These are phyloP conservation scores for Heliothis virescens DNA, from an alignment of 1,140 invertebrate genomes.

Conservation along the genomic window DNA sequence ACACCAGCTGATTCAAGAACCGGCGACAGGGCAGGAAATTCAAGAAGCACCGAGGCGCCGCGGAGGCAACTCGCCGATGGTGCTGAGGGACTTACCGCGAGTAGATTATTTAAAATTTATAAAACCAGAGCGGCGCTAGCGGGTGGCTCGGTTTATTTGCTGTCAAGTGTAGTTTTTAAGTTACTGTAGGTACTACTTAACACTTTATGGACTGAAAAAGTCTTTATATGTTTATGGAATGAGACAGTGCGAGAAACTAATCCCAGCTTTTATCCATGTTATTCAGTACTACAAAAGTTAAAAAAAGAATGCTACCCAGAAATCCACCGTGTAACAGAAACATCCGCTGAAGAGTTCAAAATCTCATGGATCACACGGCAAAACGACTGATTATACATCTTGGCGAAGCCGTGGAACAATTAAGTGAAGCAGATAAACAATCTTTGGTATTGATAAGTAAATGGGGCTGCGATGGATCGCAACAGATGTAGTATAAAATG, in stretches of 20 bases:
- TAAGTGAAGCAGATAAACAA: slow-evolving; percentile 55
- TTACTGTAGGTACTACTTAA: too few species aligned
- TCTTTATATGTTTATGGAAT: too few species aligned
- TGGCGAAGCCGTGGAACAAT: slow-evolving; percentile 55
- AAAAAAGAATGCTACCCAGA: slow-evolving; percentile 52
- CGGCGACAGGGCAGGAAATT: too few species aligned
- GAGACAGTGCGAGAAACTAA: slow-evolving; percentile 50
- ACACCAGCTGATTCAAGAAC: too few species aligned
- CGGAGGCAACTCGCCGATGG: too few species aligned
- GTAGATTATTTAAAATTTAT: too few species aligned
- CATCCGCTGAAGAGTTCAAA: slow-evolving; percentile 66
- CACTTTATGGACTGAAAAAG: too few species aligned
- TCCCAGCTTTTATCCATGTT: neutral
- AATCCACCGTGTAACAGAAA: slow-evolving; percentile 58
- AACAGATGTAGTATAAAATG: slow-evolving; percentile 66
- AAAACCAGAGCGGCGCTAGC: too few species aligned
- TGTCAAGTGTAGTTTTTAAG: too few species aligned
- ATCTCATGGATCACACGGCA: slow-evolving; percentile 63
- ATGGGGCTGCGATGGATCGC: slow-evolving; percentile 68
- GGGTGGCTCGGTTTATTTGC: too few species aligned
- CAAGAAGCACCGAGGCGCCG: too few species aligned
- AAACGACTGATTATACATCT: slow-evolving; percentile 60
- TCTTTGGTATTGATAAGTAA: slow-evolving; percentile 60
- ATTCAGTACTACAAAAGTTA: slow-evolving; percentile 32
- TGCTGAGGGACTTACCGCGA: too few species aligned